phyloP scores from a whole-genome alignment of 2,113 vertebrate species.

The Taurulus bubalis region DNA sequence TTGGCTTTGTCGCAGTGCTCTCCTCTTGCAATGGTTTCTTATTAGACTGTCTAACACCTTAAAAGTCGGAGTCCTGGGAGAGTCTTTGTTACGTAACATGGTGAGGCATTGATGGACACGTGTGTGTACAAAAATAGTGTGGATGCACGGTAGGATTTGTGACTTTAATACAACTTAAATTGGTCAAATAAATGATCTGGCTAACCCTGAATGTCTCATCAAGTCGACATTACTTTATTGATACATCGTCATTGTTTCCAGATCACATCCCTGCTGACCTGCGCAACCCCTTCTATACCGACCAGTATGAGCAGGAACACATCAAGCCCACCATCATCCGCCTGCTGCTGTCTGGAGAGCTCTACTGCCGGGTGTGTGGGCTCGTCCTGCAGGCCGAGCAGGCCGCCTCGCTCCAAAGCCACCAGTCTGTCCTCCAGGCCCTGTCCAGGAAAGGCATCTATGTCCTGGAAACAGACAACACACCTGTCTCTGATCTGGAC shows the following conservation, averaged over 20 bases:
- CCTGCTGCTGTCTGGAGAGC: conserved; percentile 92
- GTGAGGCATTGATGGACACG: conserved; percentile 22
- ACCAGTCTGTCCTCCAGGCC: conserved; percentile 92
- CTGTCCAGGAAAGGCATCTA: conserved; percentile 93
- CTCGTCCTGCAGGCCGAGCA: conserved; percentile 92
- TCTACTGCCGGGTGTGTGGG: conserved; percentile 92
- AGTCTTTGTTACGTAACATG: conserved; percentile 52
- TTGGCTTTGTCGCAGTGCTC: conserved; percentile 23
- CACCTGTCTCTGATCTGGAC: conserved; percentile 89
- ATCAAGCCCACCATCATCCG: conserved; percentile 93
- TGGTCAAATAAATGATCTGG: neutral
- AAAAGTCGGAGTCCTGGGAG: conserved; percentile 16
- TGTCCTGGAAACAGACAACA: conserved; percentile 91
- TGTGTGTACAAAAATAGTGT: conserved; percentile 27
- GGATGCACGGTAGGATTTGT: conserved; percentile 15
- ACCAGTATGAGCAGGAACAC: conserved; percentile 97
- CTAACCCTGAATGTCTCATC: neutral
- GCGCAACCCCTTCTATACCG: conserved; percentile 93
- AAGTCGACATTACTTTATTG: neutral
- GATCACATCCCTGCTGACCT: conserved; percentile 94
- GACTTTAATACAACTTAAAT: conserved; percentile 13
- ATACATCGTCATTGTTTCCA: conserved; percentile 59
- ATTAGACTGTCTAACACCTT: conserved; percentile 58
- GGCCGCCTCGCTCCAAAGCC: conserved; percentile 87
- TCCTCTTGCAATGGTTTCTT: conserved; percentile 12